These are phyloP conservation scores for Ganaspis sp. DNA, from an alignment of 1,140 invertebrate genomes.

Conservation along the genomic window DNA sequence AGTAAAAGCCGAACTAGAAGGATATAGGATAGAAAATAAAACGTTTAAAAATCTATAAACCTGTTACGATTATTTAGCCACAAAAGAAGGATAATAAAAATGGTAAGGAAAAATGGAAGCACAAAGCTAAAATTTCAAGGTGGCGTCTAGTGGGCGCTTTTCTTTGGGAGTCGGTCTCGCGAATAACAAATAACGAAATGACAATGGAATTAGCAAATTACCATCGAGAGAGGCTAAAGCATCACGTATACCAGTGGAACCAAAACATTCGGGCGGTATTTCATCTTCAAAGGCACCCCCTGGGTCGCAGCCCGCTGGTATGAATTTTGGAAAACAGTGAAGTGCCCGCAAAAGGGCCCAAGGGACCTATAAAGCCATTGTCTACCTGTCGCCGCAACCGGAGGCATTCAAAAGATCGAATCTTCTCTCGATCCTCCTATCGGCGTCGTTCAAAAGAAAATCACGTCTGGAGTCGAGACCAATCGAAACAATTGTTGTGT, in stretches of 20 bases:
- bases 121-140: conserved; percentile 23
- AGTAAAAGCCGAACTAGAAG: too few relatives aligned
- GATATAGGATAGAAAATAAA: too few relatives aligned
- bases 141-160: conserved; percentile 8
- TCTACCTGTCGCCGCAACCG: conserved; percentile 51
- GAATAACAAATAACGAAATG: conserved; percentile 52
- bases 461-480: background rate
- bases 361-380: conserved; percentile 47
- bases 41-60: too few relatives aligned
- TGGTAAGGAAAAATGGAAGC: background rate
- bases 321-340: conserved; percentile 54
- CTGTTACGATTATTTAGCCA: too few relatives aligned
- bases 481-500: background rate
- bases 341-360: conserved; percentile 48
- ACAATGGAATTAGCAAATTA: conserved; percentile 58
- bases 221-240: conserved; percentile 37
- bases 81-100: too few relatives aligned
- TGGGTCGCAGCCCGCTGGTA: conserved; percentile 44
- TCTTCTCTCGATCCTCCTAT: conserved; percentile 27
- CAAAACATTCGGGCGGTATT: conserved; percentile 47
- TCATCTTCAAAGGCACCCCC: conserved; percentile 41
- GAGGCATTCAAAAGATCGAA: conserved; percentile 47
- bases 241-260: conserved; percentile 33
- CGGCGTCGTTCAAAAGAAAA: conserved; percentile 9
- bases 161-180: conserved; percentile 43